These are phyloP conservation scores for Phalanger gymnotis DNA, from an alignment of 2,797 vertebrate species.

Conservation along the genomic window DNA sequence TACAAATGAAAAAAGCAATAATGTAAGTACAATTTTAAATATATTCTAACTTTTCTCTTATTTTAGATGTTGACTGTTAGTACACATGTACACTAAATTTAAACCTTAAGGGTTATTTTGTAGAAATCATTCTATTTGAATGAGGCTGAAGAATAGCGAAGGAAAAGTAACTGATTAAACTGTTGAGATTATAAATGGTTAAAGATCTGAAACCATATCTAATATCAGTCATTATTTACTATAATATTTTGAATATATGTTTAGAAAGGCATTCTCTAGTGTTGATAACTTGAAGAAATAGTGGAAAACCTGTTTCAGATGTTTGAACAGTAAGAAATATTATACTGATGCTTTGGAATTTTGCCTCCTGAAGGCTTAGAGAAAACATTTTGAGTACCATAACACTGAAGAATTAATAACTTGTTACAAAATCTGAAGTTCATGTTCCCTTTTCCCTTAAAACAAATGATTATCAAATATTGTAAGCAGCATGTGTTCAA, in stretches of 20 bases:
- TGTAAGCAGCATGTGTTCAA: no score
- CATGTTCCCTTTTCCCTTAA: no score
- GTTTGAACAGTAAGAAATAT: neutral
- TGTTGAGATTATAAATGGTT: neutral
- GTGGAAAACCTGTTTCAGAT: neutral
- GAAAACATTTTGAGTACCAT: neutral
- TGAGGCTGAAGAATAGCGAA: neutral
- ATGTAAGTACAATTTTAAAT: slow-evolving; percentile 86
- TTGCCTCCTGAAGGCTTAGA: neutral
- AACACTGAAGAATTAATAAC: neutral
- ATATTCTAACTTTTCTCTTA: neutral
- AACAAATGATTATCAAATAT: no score
- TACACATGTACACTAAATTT: neutral
- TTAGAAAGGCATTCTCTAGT: neutral
- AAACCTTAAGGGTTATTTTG: neutral
- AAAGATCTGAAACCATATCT: neutral
- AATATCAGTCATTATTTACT: neutral
- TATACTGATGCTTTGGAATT: neutral
- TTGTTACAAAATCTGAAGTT: neutral
- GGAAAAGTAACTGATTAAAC: neutral
- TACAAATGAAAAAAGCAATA: slow-evolving; percentile 86
- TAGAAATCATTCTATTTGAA: neutral
- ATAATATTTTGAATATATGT: neutral
- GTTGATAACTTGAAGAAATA: neutral
- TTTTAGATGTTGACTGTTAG: neutral